phyloP scores from a whole-genome alignment of 2,797 vertebrate genomes.

The Falco concolor region DNA sequence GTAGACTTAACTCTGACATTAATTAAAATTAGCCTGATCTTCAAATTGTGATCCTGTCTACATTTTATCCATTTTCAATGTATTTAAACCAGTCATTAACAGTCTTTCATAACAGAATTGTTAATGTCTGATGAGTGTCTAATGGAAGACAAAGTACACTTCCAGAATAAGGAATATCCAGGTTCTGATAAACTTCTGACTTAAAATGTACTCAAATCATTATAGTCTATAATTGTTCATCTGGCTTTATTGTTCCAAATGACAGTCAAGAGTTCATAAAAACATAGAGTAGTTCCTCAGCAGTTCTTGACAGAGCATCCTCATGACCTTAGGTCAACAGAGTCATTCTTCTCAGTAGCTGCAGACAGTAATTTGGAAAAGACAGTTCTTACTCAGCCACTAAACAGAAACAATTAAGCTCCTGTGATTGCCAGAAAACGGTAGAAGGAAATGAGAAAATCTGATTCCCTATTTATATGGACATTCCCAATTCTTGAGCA shows the following conservation, averaged over 20 bases:
- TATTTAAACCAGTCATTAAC: background rate
- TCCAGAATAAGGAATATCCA: background rate
- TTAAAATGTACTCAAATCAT: accelerated
- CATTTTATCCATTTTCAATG: background rate
- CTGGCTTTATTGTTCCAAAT: background rate
- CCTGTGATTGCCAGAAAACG: background rate
- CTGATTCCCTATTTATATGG: background rate
- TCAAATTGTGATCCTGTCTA: background rate
- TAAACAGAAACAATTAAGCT: background rate
- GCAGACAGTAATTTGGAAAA: background rate
- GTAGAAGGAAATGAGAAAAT: background rate
- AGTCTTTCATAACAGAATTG: background rate
- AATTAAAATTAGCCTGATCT: background rate
- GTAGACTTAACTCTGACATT: background rate
- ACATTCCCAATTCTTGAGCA: background rate
- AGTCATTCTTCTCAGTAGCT: background rate
- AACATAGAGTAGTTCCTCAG: background rate
- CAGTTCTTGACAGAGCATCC: background rate
- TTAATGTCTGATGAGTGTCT: background rate
- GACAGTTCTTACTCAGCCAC: background rate
- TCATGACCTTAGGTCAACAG: background rate
- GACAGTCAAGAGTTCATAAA: background rate
- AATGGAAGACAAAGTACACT: background rate
- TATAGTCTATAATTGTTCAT: background rate
- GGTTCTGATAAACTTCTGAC: background rate